Evolutionary conservation across 2,888 invertebrate genomes (phyloP), one percentile per base, ranked within the genome.

Genomic region (Aphodius sticticus): DNA sequence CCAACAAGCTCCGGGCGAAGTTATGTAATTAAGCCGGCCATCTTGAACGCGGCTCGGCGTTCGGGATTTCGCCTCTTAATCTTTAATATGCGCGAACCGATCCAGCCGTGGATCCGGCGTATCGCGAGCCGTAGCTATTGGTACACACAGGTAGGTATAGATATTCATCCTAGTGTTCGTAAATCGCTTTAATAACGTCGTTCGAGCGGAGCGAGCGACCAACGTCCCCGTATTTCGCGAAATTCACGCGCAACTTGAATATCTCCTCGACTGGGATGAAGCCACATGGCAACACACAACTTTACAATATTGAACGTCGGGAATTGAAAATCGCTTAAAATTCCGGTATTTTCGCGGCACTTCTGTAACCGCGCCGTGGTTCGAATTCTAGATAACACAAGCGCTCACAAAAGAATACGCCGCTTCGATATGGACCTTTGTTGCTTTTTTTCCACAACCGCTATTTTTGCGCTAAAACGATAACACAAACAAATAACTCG

Each of bases 241-340:
- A 12, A 7, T 53, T 53, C 53, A 53, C 53, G 53, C 53, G 53
- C 53, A 53, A 53, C 53, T 53, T 53, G 53, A 53, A 53, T 53
- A 53, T 53, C 53, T 38, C 38, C 38, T 12, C 53, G 53, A 53
- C 53, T 53, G 53, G 3, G 53, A 53, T 7, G 12, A 5, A 53
- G 53, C 53, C 53, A 53, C 9, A 53, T 12, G 53, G 53, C 53
- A 53, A 53, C 53, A 53, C 53, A 53, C 53, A 53, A 53, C 53
- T 53, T 53, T 53, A 53, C 74, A 74, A 74, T 74, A 74, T 74
- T 74, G 74, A 74, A 74, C 74, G 37, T 36, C 36, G 26, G 36
- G 74, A 74, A 74, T 74, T 74, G 74, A 74, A 74, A 74, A 74
- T 74, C 74, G 74, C 74, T 74, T 74, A 74, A 74, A 74, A 74